These are phyloP conservation scores for Ylistrum balloti DNA, from an alignment of 1,140 invertebrate genomes.

Conservation along the genomic window DNA sequence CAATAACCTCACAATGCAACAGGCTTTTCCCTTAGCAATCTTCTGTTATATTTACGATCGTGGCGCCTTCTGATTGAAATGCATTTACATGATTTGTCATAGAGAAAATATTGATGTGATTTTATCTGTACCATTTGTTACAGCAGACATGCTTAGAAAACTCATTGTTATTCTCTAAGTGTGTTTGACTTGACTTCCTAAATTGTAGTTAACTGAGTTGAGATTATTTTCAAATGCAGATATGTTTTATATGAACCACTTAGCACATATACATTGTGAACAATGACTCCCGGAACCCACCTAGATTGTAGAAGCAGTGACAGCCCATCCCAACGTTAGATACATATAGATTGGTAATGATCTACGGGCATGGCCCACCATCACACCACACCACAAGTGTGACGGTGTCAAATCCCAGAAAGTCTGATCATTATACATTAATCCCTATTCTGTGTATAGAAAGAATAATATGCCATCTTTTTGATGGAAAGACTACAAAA, in stretches of 20 bases:
- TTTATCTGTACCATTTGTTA: conserved; percentile 18
- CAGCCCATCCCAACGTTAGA: background rate
- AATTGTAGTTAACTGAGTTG: background rate
- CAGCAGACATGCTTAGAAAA: conserved; percentile 23
- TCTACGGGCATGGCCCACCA: background rate
- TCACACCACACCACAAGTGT: background rate
- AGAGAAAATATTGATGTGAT: conserved; percentile 27
- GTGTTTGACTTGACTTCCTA: background rate
- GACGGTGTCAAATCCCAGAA: background rate
- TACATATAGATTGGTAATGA: background rate
- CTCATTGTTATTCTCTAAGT: conserved; percentile 19
- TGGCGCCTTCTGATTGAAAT: background rate
- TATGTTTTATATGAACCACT: background rate
- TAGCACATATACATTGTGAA: background rate
- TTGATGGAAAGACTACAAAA: background rate
- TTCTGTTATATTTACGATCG: conserved; percentile 10
- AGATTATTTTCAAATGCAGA: conserved; percentile 35
- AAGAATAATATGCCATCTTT: conserved; percentile 29
- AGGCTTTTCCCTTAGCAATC: background rate
- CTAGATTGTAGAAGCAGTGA: background rate
- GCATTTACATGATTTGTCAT: conserved; percentile 39
- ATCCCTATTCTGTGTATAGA: conserved; percentile 14
- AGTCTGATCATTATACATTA: background rate
- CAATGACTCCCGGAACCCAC: background rate
- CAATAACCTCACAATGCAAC: background rate